A percentile compares a stretch with the other conserved stretches of the same genome.
Evolutionary conservation across 2,888 invertebrate genomes (phyloP).

Genomic region (Erebia aethiops): DNA sequence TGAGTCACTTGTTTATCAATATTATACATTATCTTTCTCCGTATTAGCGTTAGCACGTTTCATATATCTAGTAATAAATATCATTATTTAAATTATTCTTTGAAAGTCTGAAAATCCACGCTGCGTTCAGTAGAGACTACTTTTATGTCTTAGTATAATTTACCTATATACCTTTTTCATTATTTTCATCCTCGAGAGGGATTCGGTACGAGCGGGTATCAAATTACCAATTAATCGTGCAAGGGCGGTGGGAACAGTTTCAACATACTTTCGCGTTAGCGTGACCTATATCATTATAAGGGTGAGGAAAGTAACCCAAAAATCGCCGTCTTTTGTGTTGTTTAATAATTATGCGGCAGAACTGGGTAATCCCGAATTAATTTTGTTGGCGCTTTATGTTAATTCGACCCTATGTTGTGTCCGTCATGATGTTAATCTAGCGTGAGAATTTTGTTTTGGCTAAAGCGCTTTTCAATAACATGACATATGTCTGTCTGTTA

Average conservation of each 20-base stretch:
- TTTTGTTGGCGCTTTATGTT: constrained; percentile 21
- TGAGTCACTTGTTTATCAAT: no score
- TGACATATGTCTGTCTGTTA: background rate
- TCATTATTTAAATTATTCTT: no score
- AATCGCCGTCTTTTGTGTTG: constrained; percentile 15
- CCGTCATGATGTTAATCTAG: background rate
- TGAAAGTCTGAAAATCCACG: background rate
- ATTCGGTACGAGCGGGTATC: background rate
- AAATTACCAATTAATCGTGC: constrained; percentile 13
- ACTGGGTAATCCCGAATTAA: constrained; percentile 23
- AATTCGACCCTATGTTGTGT: constrained; percentile 7
- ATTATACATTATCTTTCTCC: background rate
- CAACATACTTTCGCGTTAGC: constrained; percentile 22
- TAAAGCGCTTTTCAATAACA: no score
- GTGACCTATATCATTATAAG: constrained; percentile 27
- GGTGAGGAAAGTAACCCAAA: constrained; percentile 14
- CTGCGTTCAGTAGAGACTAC: background rate
- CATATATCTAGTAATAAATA: no score
- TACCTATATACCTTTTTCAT: background rate
- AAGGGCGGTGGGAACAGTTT: constrained; percentile 9
- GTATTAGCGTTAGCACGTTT: background rate
- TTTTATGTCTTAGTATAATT: background rate
- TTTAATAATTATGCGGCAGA: constrained; percentile 20
- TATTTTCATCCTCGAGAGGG: constrained; percentile 3
- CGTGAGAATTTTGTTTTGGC: background rate